These are phyloP conservation scores for Bombus turneri DNA, from an alignment of 1,140 invertebrate genomes.

Conservation along the genomic window DNA sequence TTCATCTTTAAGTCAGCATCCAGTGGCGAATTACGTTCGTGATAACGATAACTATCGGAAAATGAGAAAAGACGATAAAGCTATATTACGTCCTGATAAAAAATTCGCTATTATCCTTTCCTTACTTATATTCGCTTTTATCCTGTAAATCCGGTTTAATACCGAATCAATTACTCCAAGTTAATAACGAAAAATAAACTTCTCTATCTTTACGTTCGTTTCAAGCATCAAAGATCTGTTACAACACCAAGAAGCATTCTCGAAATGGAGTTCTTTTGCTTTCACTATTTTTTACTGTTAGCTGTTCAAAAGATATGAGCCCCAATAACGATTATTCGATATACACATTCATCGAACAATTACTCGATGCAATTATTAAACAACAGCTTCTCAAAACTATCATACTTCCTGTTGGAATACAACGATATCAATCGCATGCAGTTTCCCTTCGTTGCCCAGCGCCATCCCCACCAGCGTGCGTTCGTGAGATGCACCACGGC, in stretches of 20 bases:
- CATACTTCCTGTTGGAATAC: too few relatives aligned
- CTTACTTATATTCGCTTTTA: background rate
- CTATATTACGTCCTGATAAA: background rate
- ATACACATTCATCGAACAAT: too few relatives aligned
- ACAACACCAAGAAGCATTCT: background rate
- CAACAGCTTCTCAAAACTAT: too few relatives aligned
- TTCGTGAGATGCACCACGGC: too few relatives aligned
- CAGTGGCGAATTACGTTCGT: background rate
- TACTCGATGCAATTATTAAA: too few relatives aligned
- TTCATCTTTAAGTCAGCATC: background rate
- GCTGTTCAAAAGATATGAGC: too few relatives aligned
- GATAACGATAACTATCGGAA: background rate
- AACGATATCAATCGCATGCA: too few relatives aligned
- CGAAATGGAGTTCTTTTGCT: background rate
- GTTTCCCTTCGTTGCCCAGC: too few relatives aligned
- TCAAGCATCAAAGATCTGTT: background rate
- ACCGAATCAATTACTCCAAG: background rate
- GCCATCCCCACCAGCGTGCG: too few relatives aligned
- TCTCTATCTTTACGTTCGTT: background rate
- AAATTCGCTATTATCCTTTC: background rate
- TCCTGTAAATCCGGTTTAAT: background rate
- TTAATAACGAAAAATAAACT: background rate
- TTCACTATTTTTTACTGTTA: background rate
- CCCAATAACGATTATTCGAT: too few relatives aligned
- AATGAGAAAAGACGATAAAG: background rate